These are phyloP conservation scores for Adela reaumurella DNA, from an alignment of 2,888 invertebrate species.

Conservation along the genomic window DNA sequence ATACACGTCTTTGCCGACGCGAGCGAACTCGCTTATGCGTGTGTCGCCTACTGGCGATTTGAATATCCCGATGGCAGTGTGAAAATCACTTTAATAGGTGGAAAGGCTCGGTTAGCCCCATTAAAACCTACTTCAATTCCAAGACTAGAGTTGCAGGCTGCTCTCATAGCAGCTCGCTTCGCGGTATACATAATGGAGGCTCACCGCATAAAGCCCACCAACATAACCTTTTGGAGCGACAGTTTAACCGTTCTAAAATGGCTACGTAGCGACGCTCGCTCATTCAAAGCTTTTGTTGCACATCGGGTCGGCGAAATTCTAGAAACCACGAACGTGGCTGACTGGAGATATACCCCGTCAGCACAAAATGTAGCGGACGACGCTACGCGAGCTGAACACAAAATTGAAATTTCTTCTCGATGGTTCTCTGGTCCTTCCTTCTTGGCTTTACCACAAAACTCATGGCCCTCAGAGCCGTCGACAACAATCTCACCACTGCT, in stretches of 20 bases:
- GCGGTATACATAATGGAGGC: constrained; percentile 10
- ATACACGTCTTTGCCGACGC: not conserved
- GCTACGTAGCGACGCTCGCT: constrained; percentile 2
- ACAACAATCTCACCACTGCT: too few relatives aligned
- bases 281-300: constrained; percentile 8
- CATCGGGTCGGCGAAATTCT: constrained; percentile 14
- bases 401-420: too few relatives aligned
- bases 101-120: constrained; percentile 9
- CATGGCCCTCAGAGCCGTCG: too few relatives aligned
- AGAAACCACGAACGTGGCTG: constrained; percentile 9
- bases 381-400: constrained; percentile 9
- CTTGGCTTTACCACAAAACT: too few relatives aligned
- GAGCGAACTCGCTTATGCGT: not conserved
- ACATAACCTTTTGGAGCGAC: constrained; percentile 12
- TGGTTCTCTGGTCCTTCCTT: too few relatives aligned
- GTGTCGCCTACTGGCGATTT: not conserved
- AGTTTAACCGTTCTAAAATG: constrained; percentile 6
- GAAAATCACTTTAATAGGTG: not conserved
- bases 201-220: constrained; percentile 4
- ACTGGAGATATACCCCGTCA: constrained; percentile 11
- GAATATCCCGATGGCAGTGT: not conserved
- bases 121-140: not conserved
- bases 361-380: constrained; percentile 14
- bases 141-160: constrained; percentile 13
- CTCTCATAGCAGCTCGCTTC: constrained; percentile 12